These are phyloP conservation scores for Petrocephalus microphthalmus DNA, from an alignment of 2,113 vertebrate genomes.

Conservation along the genomic window DNA sequence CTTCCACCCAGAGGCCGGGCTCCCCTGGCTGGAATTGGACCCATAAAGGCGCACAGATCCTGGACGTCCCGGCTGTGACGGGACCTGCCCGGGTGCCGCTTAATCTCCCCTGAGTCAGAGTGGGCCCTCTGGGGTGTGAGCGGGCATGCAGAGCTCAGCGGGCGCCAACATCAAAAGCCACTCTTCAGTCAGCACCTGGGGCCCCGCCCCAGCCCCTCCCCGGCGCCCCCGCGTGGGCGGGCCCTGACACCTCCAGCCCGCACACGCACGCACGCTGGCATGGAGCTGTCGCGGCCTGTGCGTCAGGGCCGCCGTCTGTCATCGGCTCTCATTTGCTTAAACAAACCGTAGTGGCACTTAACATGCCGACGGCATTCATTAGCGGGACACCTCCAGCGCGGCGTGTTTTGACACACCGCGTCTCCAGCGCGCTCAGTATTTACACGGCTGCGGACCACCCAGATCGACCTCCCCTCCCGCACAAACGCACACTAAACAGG, in stretches of 20 bases:
- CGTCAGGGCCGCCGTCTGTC: constrained; percentile 53
- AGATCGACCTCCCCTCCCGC: constrained; percentile 35
- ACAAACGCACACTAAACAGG: constrained; percentile 25
- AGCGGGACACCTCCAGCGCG: constrained; percentile 43
- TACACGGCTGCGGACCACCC: constrained; percentile 60
- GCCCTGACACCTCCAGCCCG: background rate
- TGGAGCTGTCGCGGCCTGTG: constrained; percentile 43
- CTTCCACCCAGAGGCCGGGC: background rate
- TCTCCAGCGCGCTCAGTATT: constrained; percentile 53
- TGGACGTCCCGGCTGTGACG: constrained; percentile 57
- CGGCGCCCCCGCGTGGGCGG: background rate
- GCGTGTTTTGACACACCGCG: constrained; percentile 44
- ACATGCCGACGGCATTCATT: constrained; percentile 51
- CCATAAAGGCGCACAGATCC: constrained; percentile 46
- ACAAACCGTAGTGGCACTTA: constrained; percentile 46
- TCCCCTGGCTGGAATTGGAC: background rate
- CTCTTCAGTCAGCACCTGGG: constrained; percentile 56
- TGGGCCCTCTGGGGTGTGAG: constrained; percentile 37
- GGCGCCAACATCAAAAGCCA: constrained; percentile 49
- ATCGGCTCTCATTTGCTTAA: constrained; percentile 50
- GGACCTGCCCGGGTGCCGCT: constrained; percentile 50
- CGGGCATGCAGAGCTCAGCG: constrained; percentile 50
- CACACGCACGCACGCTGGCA: constrained; percentile 4
- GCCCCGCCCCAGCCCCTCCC: background rate
- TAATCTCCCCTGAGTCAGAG: constrained; percentile 55